phyloP scores from a whole-genome alignment of 2,888 invertebrate genomes.

The Cheilosia pagana region DNA sequence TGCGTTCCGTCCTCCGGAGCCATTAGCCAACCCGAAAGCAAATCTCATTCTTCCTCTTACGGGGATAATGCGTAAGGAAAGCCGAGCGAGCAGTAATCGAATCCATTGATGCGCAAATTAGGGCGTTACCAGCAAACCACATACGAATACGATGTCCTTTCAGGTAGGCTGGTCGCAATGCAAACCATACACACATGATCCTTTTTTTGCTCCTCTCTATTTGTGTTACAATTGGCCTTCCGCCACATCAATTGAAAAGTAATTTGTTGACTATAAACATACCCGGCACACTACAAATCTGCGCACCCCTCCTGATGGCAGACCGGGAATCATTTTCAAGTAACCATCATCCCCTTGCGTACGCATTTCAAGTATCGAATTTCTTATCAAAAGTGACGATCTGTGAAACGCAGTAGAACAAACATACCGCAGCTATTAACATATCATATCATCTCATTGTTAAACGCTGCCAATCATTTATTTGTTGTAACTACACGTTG shows the following conservation, averaged over 20 bases:
- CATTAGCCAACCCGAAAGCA: conserved; percentile 26
- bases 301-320: conserved; percentile 26
- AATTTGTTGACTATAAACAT: conserved; percentile 75
- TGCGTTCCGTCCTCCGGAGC: conserved; percentile 71
- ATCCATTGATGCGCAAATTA: conserved; percentile 68
- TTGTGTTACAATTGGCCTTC: conserved; percentile 43
- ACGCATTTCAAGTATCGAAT: conserved; percentile 78
- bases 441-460: conserved; percentile 75
- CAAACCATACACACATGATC: conserved; percentile 26
- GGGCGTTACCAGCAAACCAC: conserved; percentile 71
- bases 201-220: conserved; percentile 21
- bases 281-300: conserved; percentile 1
- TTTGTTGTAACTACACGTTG: conserved; percentile 28
- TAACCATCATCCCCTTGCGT: conserved; percentile 52
- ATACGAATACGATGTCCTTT: conserved; percentile 1
- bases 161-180: conserved; percentile 61
- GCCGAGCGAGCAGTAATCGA: conserved; percentile 39
- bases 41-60: conserved; percentile 59
- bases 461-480: conserved; percentile 66
- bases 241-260: conserved; percentile 69
- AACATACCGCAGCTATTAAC: conserved; percentile 72
- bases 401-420: conserved; percentile 76
- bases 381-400: conserved; percentile 80
- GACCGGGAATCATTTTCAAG: conserved; percentile 48
- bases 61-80: conserved; percentile 55